phyloP scores from a whole-genome alignment of 2,888 invertebrate species.

The Ligdia adustata region DNA sequence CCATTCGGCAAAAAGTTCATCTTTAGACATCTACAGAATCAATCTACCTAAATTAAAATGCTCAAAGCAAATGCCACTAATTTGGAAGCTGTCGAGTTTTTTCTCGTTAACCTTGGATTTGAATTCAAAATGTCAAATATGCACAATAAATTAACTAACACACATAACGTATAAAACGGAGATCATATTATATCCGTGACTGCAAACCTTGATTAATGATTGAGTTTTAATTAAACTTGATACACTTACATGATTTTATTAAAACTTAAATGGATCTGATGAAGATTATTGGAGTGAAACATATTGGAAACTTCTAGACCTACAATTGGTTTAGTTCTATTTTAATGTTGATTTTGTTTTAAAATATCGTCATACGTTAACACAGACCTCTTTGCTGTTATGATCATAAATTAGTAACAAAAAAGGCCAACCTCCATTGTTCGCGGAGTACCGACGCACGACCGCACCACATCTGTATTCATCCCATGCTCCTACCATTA shows the following conservation, averaged over 20 bases:
- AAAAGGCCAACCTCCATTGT: slow-evolving; percentile 56
- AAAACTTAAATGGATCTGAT: background rate
- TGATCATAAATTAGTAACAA: slow-evolving; percentile 26
- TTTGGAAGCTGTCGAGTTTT: slow-evolving; percentile 16
- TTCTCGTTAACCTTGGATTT: slow-evolving; percentile 27
- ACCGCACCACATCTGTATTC: slow-evolving; percentile 54
- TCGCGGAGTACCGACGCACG: slow-evolving; percentile 40
- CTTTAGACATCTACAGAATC: slow-evolving; percentile 8
- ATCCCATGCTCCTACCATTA: slow-evolving; percentile 43
- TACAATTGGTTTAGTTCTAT: background rate
- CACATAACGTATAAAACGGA: slow-evolving; percentile 4
- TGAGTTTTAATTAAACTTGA: slow-evolving; percentile 5
- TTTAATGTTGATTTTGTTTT: background rate
- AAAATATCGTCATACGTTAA: background rate
- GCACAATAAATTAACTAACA: slow-evolving; percentile 7
- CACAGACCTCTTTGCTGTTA: slow-evolving; percentile 12
- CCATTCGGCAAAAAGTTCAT: slow-evolving; percentile 11
- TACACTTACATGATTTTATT: slow-evolving; percentile 7
- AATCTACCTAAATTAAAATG: slow-evolving; percentile 21
- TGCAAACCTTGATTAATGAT: slow-evolving; percentile 6
- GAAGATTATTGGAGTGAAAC: background rate
- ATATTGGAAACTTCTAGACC: background rate
- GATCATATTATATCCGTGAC: background rate
- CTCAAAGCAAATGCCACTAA: slow-evolving; percentile 6
- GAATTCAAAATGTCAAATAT: slow-evolving; percentile 23